phyloP scores from a whole-genome alignment of 2,797 vertebrate genomes.

The Pachyuromys duprasi region DNA sequence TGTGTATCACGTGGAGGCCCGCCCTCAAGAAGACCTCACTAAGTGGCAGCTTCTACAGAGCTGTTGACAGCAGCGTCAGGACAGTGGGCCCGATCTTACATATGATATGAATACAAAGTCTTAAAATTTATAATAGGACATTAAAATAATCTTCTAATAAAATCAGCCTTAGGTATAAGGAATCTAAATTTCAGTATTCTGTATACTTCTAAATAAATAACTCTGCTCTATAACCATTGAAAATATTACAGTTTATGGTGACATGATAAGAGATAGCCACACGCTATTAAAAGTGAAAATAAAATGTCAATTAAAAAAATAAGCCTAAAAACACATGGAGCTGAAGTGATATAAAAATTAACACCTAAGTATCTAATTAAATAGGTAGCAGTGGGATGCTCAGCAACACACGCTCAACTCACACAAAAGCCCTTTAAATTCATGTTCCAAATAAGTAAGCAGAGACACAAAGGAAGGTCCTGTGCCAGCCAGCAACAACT shows the following conservation, averaged over 20 bases:
- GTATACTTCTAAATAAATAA: constrained; percentile 88
- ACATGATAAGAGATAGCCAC: constrained; percentile 78
- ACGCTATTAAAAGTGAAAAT: constrained; percentile 75
- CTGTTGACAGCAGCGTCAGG: constrained; percentile 31
- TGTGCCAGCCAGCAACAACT: constrained; percentile 96
- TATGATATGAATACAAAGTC: constrained; percentile 80
- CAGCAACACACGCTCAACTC: constrained; percentile 77
- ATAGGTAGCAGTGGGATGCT: constrained; percentile 82
- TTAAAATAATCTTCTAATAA: constrained; percentile 87
- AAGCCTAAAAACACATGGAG: constrained; percentile 77
- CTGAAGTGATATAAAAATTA: constrained; percentile 80
- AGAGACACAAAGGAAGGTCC: constrained; percentile 85
- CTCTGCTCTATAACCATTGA: constrained; percentile 85
- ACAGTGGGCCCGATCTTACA: constrained; percentile 72
- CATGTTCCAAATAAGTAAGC: constrained; percentile 89
- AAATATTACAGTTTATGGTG: constrained; percentile 85
- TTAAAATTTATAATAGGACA: constrained; percentile 86
- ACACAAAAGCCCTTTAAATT: constrained; percentile 82
- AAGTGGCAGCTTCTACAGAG: constrained; percentile 51
- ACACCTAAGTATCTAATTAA: constrained; percentile 81
- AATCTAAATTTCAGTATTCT: constrained; percentile 83
- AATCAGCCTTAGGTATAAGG: constrained; percentile 83
- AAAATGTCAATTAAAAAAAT: constrained; percentile 80
- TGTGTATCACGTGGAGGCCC: background rate
- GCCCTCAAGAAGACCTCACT: background rate